Evolutionary conservation across 2,797 vertebrate genomes (phyloP).

Genomic region (Leuciscus waleckii): DNA sequence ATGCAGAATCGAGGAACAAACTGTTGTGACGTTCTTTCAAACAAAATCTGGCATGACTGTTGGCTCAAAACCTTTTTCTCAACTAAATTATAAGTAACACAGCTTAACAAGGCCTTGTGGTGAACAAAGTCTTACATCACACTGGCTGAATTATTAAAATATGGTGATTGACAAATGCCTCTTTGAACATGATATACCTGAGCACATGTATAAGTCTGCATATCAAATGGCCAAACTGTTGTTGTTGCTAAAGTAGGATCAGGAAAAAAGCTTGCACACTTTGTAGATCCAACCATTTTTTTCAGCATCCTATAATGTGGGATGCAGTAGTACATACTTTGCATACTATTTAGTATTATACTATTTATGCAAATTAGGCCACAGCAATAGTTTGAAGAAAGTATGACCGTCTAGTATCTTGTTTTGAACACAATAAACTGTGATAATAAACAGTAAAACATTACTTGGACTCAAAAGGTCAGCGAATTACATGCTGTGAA

Average conservation of each 20-base stretch:
- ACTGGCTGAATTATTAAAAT: slow-evolving; percentile 36
- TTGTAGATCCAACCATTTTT: background rate
- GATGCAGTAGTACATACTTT: background rate
- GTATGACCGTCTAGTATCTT: background rate
- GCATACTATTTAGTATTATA: background rate
- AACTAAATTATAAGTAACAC: slow-evolving; percentile 18
- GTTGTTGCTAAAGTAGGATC: background rate
- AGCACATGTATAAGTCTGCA: background rate
- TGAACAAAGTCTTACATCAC: slow-evolving; percentile 23
- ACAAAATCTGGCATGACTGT: too few species aligned
- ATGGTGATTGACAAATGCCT: background rate
- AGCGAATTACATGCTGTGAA: slow-evolving; percentile 46
- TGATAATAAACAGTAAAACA: slow-evolving; percentile 32
- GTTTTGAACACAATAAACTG: background rate
- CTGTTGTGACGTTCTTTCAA: too few species aligned
- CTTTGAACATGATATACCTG: background rate
- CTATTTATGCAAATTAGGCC: background rate
- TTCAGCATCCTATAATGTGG: background rate
- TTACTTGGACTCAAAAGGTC: slow-evolving; percentile 40
- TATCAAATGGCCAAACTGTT: background rate
- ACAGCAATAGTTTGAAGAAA: background rate
- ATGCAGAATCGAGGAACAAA: too few species aligned
- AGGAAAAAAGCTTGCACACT: background rate
- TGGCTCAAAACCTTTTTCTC: background rate
- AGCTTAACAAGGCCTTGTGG: slow-evolving; percentile 4